These are phyloP conservation scores for Vultur gryphus DNA, from an alignment of 2,797 vertebrate species.

Conservation along the genomic window DNA sequence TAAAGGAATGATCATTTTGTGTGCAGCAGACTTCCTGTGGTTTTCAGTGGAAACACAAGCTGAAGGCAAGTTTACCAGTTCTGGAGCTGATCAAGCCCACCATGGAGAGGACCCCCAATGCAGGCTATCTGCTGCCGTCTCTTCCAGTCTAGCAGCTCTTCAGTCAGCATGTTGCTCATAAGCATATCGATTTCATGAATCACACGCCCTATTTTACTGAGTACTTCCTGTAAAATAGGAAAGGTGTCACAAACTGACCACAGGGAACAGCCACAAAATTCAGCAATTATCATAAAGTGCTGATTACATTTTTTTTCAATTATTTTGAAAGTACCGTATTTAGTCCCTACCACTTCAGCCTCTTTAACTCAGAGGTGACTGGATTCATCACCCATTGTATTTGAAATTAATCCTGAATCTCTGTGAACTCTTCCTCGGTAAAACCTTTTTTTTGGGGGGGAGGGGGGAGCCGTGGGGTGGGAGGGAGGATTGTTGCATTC, in stretches of 20 bases:
- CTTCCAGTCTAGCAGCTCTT: constrained; percentile 93
- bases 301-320: background rate
- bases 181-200: constrained; percentile 88
- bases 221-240: constrained; percentile 80
- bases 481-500: background rate
- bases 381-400: background rate
- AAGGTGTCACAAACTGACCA: background rate
- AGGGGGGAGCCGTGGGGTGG: background rate
- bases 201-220: constrained; percentile 87
- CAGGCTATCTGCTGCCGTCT: constrained; percentile 90
- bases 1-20: background rate
- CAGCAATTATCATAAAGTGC: background rate
- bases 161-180: constrained; percentile 83
- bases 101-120: constrained; percentile 91
- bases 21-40: constrained; percentile 67
- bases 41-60: constrained; percentile 58
- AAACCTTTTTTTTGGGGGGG: background rate
- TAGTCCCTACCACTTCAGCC: background rate
- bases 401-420: background rate
- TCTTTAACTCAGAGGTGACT: background rate
- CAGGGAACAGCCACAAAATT: background rate
- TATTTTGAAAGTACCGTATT: background rate
- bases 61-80: constrained; percentile 82
- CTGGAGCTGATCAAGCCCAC: constrained; percentile 92
- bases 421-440: background rate